Conservation (phyloP, 2,113 vertebrate species). For the Notiomystis cincta region DNA sequence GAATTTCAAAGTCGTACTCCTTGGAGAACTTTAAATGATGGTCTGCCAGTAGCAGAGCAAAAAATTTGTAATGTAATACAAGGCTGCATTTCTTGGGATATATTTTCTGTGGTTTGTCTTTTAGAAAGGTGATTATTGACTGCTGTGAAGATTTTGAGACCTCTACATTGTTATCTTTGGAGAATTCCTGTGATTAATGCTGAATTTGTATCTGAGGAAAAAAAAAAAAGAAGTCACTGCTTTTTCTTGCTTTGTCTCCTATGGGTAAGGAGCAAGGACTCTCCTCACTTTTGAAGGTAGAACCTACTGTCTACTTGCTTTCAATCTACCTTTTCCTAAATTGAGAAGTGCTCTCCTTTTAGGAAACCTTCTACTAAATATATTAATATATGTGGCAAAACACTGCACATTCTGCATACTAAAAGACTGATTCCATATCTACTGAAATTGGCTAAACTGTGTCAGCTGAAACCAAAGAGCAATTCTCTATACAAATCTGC, state of each 20-base stretch:
- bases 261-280: not conserved
- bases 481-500: not conserved
- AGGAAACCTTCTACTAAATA: not conserved
- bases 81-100: too few relatives aligned
- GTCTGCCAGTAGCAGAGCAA: too few relatives aligned
- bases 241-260: not conserved
- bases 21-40: too few relatives aligned
- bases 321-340: not conserved
- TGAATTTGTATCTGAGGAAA: not conserved
- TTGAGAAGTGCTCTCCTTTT: not conserved
- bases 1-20: too few relatives aligned
- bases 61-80: too few relatives aligned
- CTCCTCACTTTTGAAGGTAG: not conserved
- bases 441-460: not conserved
- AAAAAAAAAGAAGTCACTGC: not conserved
- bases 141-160: too few relatives aligned
- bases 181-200: too few relatives aligned
- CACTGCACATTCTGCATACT: not conserved
- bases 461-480: not conserved
- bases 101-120: too few relatives aligned
- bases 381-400: not conserved
- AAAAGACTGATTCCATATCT: not conserved
- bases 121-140: too few relatives aligned
- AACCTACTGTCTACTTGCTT: not conserved
- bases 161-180: too few relatives aligned